These are phyloP conservation scores for Pararge aegeria DNA, from an alignment of 1,140 invertebrate genomes.

Conservation along the genomic window DNA sequence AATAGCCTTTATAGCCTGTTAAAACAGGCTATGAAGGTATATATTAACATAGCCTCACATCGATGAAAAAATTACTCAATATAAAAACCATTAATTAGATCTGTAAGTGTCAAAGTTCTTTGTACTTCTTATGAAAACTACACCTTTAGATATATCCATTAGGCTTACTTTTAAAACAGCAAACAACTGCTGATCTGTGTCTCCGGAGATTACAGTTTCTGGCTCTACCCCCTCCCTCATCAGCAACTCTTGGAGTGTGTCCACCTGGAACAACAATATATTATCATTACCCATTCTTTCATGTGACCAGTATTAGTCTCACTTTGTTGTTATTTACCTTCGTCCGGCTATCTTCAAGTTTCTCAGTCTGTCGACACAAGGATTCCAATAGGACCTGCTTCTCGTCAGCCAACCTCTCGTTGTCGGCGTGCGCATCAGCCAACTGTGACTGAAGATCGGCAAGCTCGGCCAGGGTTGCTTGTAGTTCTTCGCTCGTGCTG, in stretches of 20 bases:
- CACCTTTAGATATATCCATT: not conserved
- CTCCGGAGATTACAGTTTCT: conserved; percentile 81
- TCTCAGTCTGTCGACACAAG: conserved; percentile 94
- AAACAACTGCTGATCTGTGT: conserved; percentile 91
- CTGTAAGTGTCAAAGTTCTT: too few species aligned
- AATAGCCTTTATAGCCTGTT: too few species aligned
- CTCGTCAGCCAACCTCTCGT: conserved; percentile 92
- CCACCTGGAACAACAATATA: conserved; percentile 58
- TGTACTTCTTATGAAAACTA: too few species aligned
- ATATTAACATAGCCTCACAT: too few species aligned
- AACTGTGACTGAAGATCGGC: conserved; percentile 93
- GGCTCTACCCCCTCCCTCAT: conserved; percentile 83
- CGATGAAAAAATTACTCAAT: too few species aligned
- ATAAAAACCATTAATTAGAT: too few species aligned
- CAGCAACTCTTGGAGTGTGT: conserved; percentile 86
- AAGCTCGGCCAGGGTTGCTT: conserved; percentile 95
- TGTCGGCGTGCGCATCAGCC: conserved; percentile 91
- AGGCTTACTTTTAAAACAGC: conserved; percentile 86
- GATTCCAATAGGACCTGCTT: conserved; percentile 94
- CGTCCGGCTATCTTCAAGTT: conserved; percentile 90
- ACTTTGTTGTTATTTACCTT: too few species aligned
- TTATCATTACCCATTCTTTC: not conserved
- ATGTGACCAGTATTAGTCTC: too few species aligned
- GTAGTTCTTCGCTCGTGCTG: conserved; percentile 95
- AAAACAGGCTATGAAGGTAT: too few species aligned